Evolutionary conservation across 2,888 invertebrate species (phyloP).

Genomic region (Bombyx huttoni): DNA sequence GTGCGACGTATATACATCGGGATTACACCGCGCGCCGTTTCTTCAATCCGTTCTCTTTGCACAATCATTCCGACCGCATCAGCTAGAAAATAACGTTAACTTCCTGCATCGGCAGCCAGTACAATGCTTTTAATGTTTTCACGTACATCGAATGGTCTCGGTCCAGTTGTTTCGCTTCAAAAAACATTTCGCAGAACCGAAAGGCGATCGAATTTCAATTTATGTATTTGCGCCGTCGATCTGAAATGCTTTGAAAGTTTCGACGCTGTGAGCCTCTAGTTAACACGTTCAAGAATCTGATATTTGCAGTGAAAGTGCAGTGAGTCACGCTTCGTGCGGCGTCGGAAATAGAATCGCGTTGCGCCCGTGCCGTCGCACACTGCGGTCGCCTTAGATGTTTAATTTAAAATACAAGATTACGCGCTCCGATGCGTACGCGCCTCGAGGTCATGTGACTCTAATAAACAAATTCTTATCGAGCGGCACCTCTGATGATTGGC

Average conservation of each 20-base stretch:
- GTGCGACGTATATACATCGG: slow-evolving; percentile 32
- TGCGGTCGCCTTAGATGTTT: slow-evolving; percentile 1
- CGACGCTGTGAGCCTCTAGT: background rate
- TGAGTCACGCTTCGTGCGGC: slow-evolving; percentile 39
- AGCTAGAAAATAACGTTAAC: slow-evolving; percentile 5
- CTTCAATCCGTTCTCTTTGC: background rate
- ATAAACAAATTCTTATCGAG: slow-evolving; percentile 2
- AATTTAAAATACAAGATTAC: background rate
- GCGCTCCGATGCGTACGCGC: background rate
- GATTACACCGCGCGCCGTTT: slow-evolving; percentile 16
- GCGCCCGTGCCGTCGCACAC: slow-evolving; percentile 13
- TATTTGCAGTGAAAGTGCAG: slow-evolving; percentile 59
- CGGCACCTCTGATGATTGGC: background rate
- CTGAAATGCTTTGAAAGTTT: background rate
- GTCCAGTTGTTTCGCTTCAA: slow-evolving; percentile 1
- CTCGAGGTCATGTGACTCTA: slow-evolving; percentile 2
- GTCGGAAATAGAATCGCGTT: slow-evolving; percentile 46
- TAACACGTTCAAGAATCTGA: background rate
- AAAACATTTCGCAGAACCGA: slow-evolving; percentile 5
- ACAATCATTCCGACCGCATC: slow-evolving; percentile 11
- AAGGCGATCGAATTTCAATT: background rate
- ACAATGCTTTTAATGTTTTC: background rate
- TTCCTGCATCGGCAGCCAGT: background rate
- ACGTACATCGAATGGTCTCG: slow-evolving; percentile 1
- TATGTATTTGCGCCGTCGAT: background rate